Percentiles rank a stretch among this genome's conserved stretches.
These are phyloP conservation scores for Xestia sexstrigata DNA, from an alignment of 2,888 invertebrate species.

Conservation along the genomic window DNA sequence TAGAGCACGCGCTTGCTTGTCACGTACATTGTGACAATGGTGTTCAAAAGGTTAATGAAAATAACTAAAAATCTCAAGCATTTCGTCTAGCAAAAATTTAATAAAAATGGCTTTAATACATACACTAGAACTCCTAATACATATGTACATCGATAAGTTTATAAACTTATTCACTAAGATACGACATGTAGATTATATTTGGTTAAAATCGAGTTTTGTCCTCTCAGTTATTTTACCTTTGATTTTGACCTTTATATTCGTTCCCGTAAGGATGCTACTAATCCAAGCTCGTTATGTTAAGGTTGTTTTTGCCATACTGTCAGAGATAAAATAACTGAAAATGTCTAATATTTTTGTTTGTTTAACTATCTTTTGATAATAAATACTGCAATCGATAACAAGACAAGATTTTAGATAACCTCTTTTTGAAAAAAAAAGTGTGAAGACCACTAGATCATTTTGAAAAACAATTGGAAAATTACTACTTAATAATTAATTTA, in stretches of 20 bases:
- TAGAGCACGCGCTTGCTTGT: no score
- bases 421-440: no score
- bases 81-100: constrained; percentile 16
- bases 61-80: not conserved
- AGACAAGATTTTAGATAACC: not conserved
- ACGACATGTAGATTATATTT: constrained; percentile 65
- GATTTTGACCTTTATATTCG: not conserved
- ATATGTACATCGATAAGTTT: constrained; percentile 60
- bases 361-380: constrained; percentile 27
- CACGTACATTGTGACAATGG: no score
- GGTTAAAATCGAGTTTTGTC: constrained; percentile 59
- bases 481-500: constrained; percentile 15
- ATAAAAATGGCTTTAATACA: constrained; percentile 41
- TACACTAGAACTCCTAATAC: constrained; percentile 43
- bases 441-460: not conserved
- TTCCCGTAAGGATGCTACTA: not conserved
- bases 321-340: not conserved
- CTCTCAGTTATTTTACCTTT: not conserved
- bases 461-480: not conserved
- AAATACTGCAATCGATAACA: constrained; percentile 38
- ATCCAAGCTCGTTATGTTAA: not conserved
- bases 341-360: constrained; percentile 23
- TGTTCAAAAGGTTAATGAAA: no score
- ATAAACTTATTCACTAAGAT: constrained; percentile 53
- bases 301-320: not conserved